phyloP scores from a whole-genome alignment of 1,140 invertebrate genomes.

The Orchesella cincta region DNA sequence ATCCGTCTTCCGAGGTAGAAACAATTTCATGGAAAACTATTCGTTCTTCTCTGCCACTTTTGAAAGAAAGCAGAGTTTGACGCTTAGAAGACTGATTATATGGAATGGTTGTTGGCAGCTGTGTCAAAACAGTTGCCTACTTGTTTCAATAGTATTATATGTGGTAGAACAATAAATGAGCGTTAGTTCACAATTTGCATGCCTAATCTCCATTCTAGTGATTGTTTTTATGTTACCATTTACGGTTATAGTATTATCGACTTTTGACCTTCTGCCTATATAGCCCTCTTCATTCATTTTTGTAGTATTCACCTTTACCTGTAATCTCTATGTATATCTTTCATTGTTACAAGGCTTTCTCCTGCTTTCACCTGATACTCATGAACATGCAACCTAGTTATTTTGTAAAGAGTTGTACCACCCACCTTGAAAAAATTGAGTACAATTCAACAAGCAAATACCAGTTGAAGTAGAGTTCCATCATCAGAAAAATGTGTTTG shows the following conservation, averaged over 20 bases:
- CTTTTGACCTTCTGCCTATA: too few relatives aligned
- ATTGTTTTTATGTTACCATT: too few relatives aligned
- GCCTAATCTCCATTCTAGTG: background rate
- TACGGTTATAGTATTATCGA: too few relatives aligned
- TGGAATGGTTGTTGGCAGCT: background rate
- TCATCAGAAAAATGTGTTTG: too few relatives aligned
- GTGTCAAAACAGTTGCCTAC: background rate
- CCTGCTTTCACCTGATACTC: background rate
- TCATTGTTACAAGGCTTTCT: background rate
- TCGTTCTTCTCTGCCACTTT: background rate
- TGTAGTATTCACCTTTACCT: too few relatives aligned
- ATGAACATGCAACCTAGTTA: slow-evolving; percentile 5
- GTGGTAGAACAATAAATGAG: background rate
- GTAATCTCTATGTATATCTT: background rate
- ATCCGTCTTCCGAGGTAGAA: slow-evolving; percentile 46
- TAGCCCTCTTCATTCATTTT: too few relatives aligned
- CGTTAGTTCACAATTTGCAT: too few relatives aligned
- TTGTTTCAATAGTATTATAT: background rate
- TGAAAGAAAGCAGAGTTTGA: slow-evolving; percentile 21
- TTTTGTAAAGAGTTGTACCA: background rate
- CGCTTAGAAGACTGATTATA: too few relatives aligned
- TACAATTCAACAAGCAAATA: too few relatives aligned
- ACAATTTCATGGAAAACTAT: background rate
- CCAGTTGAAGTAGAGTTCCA: too few relatives aligned
- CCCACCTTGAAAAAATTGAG: background rate